Conservation (phyloP, 2,797 vertebrate genomes). For the Decapterus maruadsi region DNA sequence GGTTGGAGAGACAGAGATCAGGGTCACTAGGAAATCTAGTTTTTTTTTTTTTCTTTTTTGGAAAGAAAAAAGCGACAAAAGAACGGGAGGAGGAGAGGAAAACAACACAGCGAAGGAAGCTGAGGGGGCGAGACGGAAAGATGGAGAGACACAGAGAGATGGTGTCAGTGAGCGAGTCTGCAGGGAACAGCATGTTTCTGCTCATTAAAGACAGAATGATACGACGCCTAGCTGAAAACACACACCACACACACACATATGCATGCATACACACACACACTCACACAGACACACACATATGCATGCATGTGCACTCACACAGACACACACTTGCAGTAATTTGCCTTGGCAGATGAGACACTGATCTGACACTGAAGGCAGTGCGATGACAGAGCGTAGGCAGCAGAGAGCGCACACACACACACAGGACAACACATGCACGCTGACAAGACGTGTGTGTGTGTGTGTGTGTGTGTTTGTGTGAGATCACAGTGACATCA, state of each 20-base stretch:
- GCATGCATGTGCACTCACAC: neutral
- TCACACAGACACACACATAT: neutral
- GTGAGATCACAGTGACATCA: constrained; percentile 27
- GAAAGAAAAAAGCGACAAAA: neutral
- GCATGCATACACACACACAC: too few species aligned
- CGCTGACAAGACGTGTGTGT: constrained; percentile 12
- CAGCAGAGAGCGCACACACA: constrained; percentile 25
- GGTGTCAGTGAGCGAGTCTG: constrained; percentile 51
- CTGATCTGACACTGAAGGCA: constrained; percentile 70
- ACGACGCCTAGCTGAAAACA: constrained; percentile 47
- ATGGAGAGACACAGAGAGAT: neutral
- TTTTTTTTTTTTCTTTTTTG: neutral
- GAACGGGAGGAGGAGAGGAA: too few species aligned
- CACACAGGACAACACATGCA: constrained; percentile 8
- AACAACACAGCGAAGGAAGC: neutral
- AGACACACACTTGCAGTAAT: constrained; percentile 49
- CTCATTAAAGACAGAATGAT: constrained; percentile 68
- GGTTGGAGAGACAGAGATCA: neutral
- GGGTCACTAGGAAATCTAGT: neutral
- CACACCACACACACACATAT: constrained; percentile 23
- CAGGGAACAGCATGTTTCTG: constrained; percentile 69
- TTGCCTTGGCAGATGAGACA: constrained; percentile 63
- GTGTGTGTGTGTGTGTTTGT: neutral
- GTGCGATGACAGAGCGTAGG: constrained; percentile 47
- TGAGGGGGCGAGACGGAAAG: constrained; percentile 21